These are phyloP conservation scores for Euphonia xanthogaster DNA, from an alignment of 2,797 vertebrate genomes.

Conservation along the genomic window DNA sequence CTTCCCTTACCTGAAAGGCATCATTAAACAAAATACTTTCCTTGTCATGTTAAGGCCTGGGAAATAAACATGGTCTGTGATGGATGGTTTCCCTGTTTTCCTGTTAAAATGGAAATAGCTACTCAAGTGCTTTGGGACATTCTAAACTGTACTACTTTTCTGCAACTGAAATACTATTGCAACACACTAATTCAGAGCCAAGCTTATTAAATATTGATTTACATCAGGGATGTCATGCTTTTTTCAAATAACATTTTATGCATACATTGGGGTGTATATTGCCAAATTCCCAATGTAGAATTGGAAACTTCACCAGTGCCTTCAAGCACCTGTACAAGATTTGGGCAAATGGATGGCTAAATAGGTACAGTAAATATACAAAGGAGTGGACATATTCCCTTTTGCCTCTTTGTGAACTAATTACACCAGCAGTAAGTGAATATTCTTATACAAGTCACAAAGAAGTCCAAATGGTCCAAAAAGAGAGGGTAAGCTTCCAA, in stretches of 20 bases:
- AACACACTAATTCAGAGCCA: constrained; percentile 14
- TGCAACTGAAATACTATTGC: no score
- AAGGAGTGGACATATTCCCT: neutral
- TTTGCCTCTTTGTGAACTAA: neutral
- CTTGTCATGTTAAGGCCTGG: neutral
- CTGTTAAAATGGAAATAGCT: neutral
- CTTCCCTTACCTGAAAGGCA: neutral
- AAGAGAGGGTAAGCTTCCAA: neutral
- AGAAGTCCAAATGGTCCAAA: neutral
- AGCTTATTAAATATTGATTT: constrained; percentile 61
- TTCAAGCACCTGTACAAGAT: neutral
- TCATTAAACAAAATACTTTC: neutral
- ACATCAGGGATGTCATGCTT: neutral
- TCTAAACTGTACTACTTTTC: neutral
- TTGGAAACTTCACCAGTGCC: constrained; percentile 14
- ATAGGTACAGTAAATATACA: neutral
- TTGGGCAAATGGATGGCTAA: neutral
- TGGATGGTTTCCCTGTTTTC: neutral
- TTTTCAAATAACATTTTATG: constrained; percentile 52
- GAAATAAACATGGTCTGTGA: neutral
- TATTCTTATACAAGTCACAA: neutral
- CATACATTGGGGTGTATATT: constrained; percentile 1
- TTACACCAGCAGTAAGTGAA: neutral
- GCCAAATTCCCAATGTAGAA: constrained; percentile 30
- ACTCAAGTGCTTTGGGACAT: constrained; percentile 6